Conservation (phyloP, 1,140 invertebrate species). For the Xylocopa sonorina region DNA sequence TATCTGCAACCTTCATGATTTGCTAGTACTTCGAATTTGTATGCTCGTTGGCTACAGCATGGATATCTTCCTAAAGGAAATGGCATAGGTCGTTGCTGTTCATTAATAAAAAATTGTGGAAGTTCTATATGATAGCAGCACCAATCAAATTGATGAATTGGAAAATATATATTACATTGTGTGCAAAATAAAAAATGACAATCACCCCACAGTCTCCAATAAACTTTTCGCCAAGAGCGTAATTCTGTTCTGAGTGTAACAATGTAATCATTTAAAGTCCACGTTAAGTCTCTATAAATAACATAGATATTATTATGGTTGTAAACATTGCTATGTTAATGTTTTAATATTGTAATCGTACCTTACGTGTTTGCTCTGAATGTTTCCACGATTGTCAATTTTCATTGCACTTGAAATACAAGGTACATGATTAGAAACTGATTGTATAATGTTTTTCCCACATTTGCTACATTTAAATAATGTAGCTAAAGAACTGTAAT, state of each 20-base stretch:
- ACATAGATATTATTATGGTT: conserved; percentile 40
- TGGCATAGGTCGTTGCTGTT: conserved; percentile 83
- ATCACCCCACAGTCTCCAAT: conserved; percentile 96
- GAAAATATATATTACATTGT: conserved; percentile 89
- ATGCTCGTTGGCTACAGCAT: conserved; percentile 92
- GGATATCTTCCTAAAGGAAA: conserved; percentile 89
- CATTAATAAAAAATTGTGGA: conserved; percentile 89
- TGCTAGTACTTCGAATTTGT: conserved; percentile 88
- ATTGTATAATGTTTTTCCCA: conserved; percentile 83
- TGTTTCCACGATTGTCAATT: conserved; percentile 86
- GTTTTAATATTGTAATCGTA: conserved; percentile 72
- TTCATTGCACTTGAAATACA: conserved; percentile 87
- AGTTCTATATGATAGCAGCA: conserved; percentile 90
- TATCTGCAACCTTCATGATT: conserved; percentile 79
- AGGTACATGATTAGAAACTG: conserved; percentile 86
- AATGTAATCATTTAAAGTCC: conserved; percentile 93
- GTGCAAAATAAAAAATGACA: conserved; percentile 91
- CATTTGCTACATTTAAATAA: conserved; percentile 88
- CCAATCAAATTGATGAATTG: conserved; percentile 89
- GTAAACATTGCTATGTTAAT: conserved; percentile 13
- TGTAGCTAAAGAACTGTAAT: conserved; percentile 89
- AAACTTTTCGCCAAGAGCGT: conserved; percentile 93
- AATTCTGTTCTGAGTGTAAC: conserved; percentile 88
- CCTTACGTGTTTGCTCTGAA: conserved; percentile 87
- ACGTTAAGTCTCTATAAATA: conserved; percentile 86